Conservation (phyloP, 2,797 vertebrate genomes). For the Perodicticus potto region DNA sequence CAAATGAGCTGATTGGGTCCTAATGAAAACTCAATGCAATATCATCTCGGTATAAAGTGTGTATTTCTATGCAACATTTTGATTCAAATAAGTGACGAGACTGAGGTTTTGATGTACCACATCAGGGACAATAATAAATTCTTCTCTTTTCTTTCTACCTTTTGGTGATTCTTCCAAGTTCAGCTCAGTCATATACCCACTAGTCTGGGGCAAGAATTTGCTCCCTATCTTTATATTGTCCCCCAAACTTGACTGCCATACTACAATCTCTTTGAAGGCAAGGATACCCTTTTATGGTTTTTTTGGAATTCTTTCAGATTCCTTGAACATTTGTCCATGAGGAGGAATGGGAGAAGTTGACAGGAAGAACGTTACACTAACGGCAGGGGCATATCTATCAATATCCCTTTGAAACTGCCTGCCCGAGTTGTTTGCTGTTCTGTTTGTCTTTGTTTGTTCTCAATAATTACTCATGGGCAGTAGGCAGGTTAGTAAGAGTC, state of each 20-base stretch:
- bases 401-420: background rate
- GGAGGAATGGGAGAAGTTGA: background rate
- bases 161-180: background rate
- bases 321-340: background rate
- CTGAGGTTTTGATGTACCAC: background rate
- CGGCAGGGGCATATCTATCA: background rate
- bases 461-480: background rate
- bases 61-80: background rate
- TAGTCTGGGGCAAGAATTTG: background rate
- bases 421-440: background rate
- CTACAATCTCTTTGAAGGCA: background rate
- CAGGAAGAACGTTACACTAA: background rate
- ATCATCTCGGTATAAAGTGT: background rate
- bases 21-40: background rate
- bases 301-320: background rate
- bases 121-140: background rate
- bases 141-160: background rate
- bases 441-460: background rate
- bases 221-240: background rate
- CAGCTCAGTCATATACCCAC: no score
- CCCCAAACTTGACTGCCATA: background rate
- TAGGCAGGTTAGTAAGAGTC: background rate
- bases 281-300: background rate
- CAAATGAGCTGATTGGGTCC: background rate
- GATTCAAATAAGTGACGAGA: background rate